phyloP scores from a whole-genome alignment of 1,140 invertebrate genomes.

The Pseudomyrmex dendroicus region DNA sequence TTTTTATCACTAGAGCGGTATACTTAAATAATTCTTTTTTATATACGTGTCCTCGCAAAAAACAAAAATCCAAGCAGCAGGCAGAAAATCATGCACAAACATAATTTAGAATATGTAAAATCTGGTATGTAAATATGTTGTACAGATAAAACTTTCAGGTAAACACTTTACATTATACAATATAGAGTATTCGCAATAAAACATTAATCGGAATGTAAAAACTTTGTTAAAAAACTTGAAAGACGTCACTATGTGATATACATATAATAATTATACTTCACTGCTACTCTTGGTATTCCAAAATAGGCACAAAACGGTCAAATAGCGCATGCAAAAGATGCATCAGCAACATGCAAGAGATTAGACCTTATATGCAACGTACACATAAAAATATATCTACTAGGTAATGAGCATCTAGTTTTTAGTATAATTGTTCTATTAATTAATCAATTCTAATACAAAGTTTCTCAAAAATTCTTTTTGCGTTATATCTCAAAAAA shows the following conservation, averaged over 20 bases:
- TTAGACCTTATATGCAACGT: neutral
- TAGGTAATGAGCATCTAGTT: too few species aligned
- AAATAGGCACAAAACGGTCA: neutral
- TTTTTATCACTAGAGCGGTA: too few species aligned
- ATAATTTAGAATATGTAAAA: conserved; percentile 22
- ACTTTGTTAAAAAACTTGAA: neutral
- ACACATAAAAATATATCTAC: neutral
- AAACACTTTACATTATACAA: neutral
- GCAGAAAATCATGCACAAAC: conserved; percentile 64
- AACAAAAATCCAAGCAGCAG: conserved; percentile 48
- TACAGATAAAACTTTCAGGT: neutral
- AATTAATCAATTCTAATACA: conserved; percentile 3
- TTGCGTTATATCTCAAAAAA: neutral
- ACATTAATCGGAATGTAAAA: too few species aligned
- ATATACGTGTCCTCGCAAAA: neutral
- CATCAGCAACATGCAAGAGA: conserved; percentile 1
- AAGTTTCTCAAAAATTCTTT: neutral
- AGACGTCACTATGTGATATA: neutral
- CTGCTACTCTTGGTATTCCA: neutral
- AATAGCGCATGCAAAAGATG: conserved; percentile 13
- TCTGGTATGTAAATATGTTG: neutral
- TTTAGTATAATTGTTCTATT: too few species aligned
- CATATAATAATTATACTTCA: neutral
- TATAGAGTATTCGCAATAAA: neutral
- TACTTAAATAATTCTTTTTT: neutral